Base-by-base conservation (phyloP, 1,140 invertebrate genomes). In the Musca domestica region DNA sequence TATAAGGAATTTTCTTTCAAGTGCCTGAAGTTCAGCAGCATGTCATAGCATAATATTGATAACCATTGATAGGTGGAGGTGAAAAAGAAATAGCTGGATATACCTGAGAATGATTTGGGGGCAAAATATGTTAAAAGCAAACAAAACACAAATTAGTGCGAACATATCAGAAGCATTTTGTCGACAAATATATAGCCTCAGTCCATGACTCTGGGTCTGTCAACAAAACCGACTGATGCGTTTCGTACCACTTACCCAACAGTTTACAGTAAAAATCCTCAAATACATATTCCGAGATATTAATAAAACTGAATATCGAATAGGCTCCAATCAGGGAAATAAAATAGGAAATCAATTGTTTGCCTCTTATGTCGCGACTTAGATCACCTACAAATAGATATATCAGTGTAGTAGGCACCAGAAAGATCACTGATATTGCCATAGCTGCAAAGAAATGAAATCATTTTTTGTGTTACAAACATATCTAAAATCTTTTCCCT, bases 1-100 rank as follows among this genome's bases (percentile, higher is more conserved):
- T 12, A 10, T 41, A 10, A 41, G 12, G 12, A 41, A 7, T 79
- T 10, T 73, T 74, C 46, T 20, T 80, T 82, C 15, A 76, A 77
- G 0, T 80, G 81, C 83, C 86, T 86, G 77, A 90, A 89, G 52
- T 90, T 90, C 73, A 85, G 85, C 85, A 87, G 92, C 34, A 92
- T 87, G 73, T 93, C 89, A 71, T 88, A 87, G 67, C 91, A 89
- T 82, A 92, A 90, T 2, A 91, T 85, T 71, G 88, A 89, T 71
- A 92, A 87, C 91, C 91, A 94, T 65, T 89, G 88, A 76, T 92
- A 93, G 56, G 88, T 87, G 1, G 88, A 83, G 72, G 92, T 84
- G 72, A 91, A 89, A 67, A 87, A 87, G 79, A 88, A 92, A 79
- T 92, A 92, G n/a, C 90, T 84, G 66, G 87, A 80, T 64, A 89